These are phyloP conservation scores for Zaprionus nigranus DNA, from an alignment of 1,140 invertebrate species.

Conservation along the genomic window DNA sequence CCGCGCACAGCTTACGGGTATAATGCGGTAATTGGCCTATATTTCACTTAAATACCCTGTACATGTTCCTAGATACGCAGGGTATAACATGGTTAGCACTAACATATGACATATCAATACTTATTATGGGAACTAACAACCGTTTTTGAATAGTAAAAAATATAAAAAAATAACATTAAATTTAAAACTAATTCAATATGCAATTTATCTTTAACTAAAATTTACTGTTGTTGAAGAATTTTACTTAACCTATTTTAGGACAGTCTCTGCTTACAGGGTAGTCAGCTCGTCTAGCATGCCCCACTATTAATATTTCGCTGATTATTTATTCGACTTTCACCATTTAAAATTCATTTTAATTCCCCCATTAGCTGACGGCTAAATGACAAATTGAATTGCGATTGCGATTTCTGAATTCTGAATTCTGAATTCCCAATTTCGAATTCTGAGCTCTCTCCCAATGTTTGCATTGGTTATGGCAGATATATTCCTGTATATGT, in stretches of 20 bases:
- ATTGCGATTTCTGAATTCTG: constrained; percentile 26
- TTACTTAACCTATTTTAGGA: too few relatives aligned
- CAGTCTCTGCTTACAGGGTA: not conserved
- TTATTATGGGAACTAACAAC: too few relatives aligned
- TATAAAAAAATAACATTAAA: too few relatives aligned
- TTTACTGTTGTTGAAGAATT: too few relatives aligned
- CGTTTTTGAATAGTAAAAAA: too few relatives aligned
- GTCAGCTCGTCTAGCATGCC: not conserved
- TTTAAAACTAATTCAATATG: too few relatives aligned
- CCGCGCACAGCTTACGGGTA: not conserved
- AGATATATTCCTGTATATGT: not conserved
- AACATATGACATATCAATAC: too few relatives aligned
- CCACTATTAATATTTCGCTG: not conserved
- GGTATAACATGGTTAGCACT: not conserved
- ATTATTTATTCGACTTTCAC: constrained; percentile 21
- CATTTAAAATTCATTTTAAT: constrained; percentile 31
- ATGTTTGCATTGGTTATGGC: constrained; percentile 19
- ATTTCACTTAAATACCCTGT: not conserved
- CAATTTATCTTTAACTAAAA: too few relatives aligned
- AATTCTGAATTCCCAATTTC: constrained; percentile 3
- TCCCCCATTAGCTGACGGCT: constrained; percentile 28
- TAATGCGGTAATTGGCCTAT: not conserved
- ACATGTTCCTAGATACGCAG: not conserved
- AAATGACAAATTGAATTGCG: constrained; percentile 35
- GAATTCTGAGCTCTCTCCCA: not conserved